Evolutionary conservation across 1,140 invertebrate species (phyloP).

Genomic region (Calephelis virginiensis): DNA sequence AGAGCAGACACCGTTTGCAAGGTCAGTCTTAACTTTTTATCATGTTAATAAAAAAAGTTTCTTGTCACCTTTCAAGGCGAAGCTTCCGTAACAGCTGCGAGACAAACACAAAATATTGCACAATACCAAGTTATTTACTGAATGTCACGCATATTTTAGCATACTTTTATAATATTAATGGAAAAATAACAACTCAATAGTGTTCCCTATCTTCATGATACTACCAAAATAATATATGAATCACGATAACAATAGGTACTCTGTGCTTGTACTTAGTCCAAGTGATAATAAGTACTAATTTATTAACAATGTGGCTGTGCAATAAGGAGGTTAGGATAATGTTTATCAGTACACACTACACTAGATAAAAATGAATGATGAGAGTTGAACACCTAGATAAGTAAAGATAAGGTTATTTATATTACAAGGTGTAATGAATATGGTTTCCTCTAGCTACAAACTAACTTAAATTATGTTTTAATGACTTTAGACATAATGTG

Average conservation of each 20-base stretch:
- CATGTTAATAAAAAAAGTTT: constrained; percentile 4
- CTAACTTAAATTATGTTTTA: too few species aligned
- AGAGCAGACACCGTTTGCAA: constrained; percentile 85
- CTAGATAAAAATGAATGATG: constrained; percentile 61
- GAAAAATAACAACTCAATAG: not conserved
- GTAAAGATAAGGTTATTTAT: constrained; percentile 42
- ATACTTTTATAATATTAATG: not conserved
- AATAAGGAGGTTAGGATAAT: constrained; percentile 31
- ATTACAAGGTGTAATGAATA: constrained; percentile 16
- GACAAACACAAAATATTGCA: not conserved
- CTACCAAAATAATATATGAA: constrained; percentile 3
- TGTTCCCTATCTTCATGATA: too few species aligned
- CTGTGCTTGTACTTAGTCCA: constrained; percentile 4
- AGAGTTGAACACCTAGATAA: constrained; percentile 48
- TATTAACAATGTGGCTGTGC: constrained; percentile 33
- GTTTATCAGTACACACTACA: constrained; percentile 39
- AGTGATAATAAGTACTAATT: constrained; percentile 25
- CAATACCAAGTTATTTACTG: not conserved
- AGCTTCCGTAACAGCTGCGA: constrained; percentile 4
- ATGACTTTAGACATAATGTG: too few species aligned
- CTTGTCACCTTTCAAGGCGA: constrained; percentile 16
- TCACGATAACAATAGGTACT: constrained; percentile 21
- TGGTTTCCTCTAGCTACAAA: not conserved
- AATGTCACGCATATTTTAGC: constrained; percentile 17
- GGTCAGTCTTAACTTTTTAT: constrained; percentile 61